phyloP scores from a whole-genome alignment of 2,888 invertebrate genomes.

The Epsilonema sp. region DNA sequence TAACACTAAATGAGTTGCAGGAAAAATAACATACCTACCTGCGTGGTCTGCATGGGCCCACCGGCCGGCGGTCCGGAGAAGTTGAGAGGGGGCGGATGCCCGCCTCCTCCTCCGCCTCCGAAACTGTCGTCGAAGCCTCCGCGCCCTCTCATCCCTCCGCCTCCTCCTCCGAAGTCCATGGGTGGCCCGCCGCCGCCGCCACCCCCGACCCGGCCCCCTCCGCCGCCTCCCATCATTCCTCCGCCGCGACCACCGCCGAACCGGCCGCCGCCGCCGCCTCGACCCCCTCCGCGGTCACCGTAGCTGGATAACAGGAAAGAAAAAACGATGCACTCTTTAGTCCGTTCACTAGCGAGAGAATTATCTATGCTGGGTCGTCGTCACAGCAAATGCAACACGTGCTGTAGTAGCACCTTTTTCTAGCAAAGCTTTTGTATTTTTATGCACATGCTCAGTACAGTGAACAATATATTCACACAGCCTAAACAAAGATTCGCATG shows the following conservation, averaged over 20 bases:
- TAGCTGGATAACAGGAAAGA: slow-evolving; percentile 12
- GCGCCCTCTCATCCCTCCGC: slow-evolving; percentile 1
- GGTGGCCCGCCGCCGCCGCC: slow-evolving; percentile 5
- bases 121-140: slow-evolving; percentile 1
- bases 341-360: not conserved
- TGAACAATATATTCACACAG: no score
- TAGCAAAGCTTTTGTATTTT: no score
- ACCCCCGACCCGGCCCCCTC: not conserved
- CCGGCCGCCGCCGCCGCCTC: slow-evolving; percentile 6
- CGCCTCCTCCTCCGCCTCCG: slow-evolving; percentile 5
- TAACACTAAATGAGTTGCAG: no score
- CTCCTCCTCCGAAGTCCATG: slow-evolving; percentile 1
- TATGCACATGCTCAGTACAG: no score
- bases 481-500: no score
- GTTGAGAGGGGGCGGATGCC: not conserved
- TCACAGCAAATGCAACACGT: no score
- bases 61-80: not conserved
- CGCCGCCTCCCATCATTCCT: slow-evolving; percentile 4
- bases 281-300: slow-evolving; percentile 8
- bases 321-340: not conserved
- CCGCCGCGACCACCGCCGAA: slow-evolving; percentile 3
- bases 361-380: no score
- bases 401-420: no score
- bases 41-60: slow-evolving; percentile 3
- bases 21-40: not conserved